These are phyloP conservation scores for Gyps fulvus DNA, from an alignment of 2,113 vertebrate species.

Conservation along the genomic window DNA sequence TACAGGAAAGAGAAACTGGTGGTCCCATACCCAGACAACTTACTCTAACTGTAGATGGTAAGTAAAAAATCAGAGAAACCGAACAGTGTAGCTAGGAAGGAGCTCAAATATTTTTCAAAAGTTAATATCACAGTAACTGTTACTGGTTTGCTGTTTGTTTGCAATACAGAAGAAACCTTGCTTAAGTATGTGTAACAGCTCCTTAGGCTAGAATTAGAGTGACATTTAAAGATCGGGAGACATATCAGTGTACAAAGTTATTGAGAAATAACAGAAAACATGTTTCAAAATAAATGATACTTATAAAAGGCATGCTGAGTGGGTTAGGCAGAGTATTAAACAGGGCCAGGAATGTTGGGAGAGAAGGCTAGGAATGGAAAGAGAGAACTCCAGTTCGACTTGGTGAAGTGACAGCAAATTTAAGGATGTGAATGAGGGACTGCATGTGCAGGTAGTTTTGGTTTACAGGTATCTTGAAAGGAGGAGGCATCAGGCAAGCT, in stretches of 20 bases:
- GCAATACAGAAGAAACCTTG: background rate
- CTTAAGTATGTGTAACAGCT: background rate
- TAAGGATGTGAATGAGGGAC: background rate
- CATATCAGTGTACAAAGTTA: background rate
- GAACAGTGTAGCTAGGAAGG: background rate
- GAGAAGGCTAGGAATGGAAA: background rate
- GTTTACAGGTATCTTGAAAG: background rate
- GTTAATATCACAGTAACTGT: background rate
- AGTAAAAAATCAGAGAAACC: background rate
- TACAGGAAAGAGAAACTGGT: background rate
- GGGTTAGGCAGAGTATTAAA: background rate
- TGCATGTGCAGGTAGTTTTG: background rate
- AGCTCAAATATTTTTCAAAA: background rate
- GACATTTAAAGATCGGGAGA: background rate
- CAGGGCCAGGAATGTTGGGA: background rate
- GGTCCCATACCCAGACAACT: background rate
- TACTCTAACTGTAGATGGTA: background rate
- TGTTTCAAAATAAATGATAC: background rate
- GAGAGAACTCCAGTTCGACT: background rate
- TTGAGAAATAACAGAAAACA: background rate
- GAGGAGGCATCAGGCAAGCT: no score
- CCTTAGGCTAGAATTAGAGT: background rate
- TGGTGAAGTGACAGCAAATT: background rate
- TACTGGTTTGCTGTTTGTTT: background rate
- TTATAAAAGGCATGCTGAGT: background rate